Evolutionary conservation across 2,888 invertebrate genomes (phyloP).

Genomic region (Clanis bilineata): DNA sequence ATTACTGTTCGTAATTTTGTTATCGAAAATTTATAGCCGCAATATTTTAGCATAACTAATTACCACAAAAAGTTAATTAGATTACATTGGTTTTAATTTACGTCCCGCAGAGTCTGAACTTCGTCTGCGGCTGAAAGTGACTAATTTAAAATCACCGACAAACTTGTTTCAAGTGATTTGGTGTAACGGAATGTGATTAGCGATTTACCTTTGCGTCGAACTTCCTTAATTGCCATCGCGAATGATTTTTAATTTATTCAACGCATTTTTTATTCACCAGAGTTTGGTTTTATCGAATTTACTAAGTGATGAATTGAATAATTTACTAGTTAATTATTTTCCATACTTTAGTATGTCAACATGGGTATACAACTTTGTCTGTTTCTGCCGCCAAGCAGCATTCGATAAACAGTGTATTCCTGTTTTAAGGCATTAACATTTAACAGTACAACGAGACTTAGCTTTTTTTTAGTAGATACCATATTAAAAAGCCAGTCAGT

Average conservation of each 20-base stretch:
- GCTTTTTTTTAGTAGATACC: no score
- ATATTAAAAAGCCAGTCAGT: no score
- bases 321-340: no score
- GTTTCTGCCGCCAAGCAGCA: no score
- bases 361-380: no score
- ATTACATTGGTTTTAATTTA: constrained; percentile 8
- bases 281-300: background rate
- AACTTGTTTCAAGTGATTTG: constrained; percentile 15
- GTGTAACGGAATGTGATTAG: constrained; percentile 15
- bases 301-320: background rate
- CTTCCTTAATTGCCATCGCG: constrained; percentile 13
- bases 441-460: no score
- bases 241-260: constrained; percentile 1
- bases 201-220: background rate
- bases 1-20: no score
- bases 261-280: background rate
- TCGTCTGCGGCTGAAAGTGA: constrained; percentile 10
- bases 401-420: no score
- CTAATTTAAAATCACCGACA: constrained; percentile 13
- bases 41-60: background rate
- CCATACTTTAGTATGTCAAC: no score
- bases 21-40: background rate
- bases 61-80: constrained; percentile 4
- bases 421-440: no score
- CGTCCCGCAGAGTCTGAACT: background rate